phyloP scores from a whole-genome alignment of 2,888 invertebrate species.

The Andrena flavipes region DNA sequence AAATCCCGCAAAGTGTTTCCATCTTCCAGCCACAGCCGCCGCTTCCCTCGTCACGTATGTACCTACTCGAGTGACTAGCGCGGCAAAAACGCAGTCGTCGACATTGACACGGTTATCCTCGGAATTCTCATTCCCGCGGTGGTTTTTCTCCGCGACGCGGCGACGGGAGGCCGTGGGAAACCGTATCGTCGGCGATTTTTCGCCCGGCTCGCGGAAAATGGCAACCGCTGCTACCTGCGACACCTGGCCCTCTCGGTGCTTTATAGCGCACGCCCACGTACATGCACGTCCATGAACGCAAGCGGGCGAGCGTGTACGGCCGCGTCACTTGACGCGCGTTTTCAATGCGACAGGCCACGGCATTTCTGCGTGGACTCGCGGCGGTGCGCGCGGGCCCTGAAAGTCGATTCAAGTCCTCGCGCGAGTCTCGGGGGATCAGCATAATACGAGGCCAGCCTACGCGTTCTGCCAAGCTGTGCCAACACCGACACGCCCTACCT shows the following conservation, averaged over 20 bases:
- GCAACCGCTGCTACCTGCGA: constrained; percentile 70
- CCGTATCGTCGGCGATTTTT: constrained; percentile 18
- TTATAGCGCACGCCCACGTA: constrained; percentile 65
- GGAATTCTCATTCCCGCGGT: neutral
- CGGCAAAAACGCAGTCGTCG: neutral
- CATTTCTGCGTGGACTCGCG: constrained; percentile 75
- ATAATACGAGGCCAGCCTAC: constrained; percentile 79
- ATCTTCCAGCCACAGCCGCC: constrained; percentile 1
- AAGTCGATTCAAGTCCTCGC: constrained; percentile 67
- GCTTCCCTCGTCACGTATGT: neutral
- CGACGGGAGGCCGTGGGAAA: constrained; percentile 39
- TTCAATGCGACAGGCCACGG: constrained; percentile 73
- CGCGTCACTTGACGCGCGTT: constrained; percentile 76
- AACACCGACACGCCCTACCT: constrained; percentile 75
- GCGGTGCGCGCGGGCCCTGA: constrained; percentile 60
- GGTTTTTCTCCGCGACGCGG: neutral
- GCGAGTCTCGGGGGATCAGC: constrained; percentile 71
- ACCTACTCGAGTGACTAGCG: neutral
- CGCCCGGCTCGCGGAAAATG: constrained; percentile 51
- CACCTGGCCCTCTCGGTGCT: constrained; percentile 73
- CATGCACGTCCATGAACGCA: constrained; percentile 22
- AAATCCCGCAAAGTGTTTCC: neutral
- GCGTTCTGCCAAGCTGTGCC: constrained; percentile 72
- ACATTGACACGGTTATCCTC: constrained; percentile 23
- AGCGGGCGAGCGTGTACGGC: constrained; percentile 53